A percentile compares a stretch with the other conserved stretches of the same genome.
phyloP scores from a whole-genome alignment of 2,113 vertebrate genomes.

The Australoheros scitulus region DNA sequence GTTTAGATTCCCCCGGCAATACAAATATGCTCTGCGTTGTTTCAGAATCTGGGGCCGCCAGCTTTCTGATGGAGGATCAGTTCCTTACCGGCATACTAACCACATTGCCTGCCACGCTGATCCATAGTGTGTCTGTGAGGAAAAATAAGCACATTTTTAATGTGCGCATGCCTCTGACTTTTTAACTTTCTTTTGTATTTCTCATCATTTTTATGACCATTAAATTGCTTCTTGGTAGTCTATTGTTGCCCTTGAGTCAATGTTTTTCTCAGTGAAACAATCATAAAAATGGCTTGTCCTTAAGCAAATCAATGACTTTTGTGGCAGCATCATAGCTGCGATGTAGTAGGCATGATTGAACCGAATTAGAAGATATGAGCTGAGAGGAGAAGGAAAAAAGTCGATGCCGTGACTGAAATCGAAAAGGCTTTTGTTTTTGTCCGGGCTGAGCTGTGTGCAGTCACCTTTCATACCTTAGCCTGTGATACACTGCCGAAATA shows the following conservation, averaged over 20 bases:
- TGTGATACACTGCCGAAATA: background rate
- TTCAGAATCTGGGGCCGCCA: slow-evolving; percentile 46
- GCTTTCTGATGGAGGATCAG: slow-evolving; percentile 31
- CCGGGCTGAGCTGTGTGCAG: background rate
- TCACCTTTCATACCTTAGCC: background rate
- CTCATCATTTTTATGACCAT: background rate
- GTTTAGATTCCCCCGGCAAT: slow-evolving; percentile 64
- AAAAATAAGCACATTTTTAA: background rate
- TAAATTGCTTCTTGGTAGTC: background rate
- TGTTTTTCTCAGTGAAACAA: background rate
- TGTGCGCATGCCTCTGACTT: background rate
- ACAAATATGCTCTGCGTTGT: slow-evolving; percentile 64
- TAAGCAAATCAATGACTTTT: slow-evolving; percentile 2
- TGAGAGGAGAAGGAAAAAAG: background rate
- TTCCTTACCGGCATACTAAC: background rate
- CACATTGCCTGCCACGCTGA: background rate
- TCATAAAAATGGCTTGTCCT: background rate
- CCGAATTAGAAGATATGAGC: background rate
- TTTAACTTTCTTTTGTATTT: background rate
- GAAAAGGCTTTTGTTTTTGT: background rate
- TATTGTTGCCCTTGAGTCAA: background rate
- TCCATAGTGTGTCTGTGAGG: background rate
- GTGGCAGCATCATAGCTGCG: background rate
- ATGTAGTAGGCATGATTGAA: background rate
- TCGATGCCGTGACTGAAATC: background rate